Conservation (phyloP, 2,797 vertebrate species). For the Bovichtus variegatus region DNA sequence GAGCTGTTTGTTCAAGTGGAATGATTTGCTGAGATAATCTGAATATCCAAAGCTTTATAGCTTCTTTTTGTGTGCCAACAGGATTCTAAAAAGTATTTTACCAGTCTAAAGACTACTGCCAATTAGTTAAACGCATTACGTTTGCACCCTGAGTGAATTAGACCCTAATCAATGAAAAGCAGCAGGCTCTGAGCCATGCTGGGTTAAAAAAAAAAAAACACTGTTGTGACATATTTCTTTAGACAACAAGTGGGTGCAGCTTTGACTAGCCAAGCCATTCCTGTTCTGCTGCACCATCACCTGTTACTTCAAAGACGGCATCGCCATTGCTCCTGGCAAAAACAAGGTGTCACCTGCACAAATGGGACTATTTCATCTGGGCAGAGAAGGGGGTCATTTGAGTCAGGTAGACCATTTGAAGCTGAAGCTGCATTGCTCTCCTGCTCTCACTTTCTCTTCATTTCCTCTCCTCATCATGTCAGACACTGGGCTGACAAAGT, state of each 20-base stretch:
- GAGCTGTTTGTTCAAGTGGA: slow-evolving; percentile 21
- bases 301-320: slow-evolving; percentile 31
- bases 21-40: slow-evolving; percentile 37
- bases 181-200: no score
- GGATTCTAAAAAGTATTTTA: slow-evolving; percentile 25
- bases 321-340: slow-evolving; percentile 46
- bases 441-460: slow-evolving; percentile 47
- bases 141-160: slow-evolving; percentile 32
- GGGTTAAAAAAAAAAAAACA: no score
- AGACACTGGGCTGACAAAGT: slow-evolving; percentile 56
- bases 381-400: slow-evolving; percentile 49
- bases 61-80: slow-evolving; percentile 14
- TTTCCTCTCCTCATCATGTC: slow-evolving; percentile 44
- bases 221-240: neutral
- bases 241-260: slow-evolving; percentile 29
- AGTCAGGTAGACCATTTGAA: slow-evolving; percentile 55
- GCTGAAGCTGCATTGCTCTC: slow-evolving; percentile 44
- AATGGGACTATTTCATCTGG: slow-evolving; percentile 52
- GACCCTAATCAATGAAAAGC: slow-evolving; percentile 13
- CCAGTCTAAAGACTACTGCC: slow-evolving; percentile 3
- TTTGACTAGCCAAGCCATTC: slow-evolving; percentile 11
- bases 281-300: slow-evolving; percentile 35
- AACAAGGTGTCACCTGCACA: slow-evolving; percentile 41
- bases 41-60: slow-evolving; percentile 17
- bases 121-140: slow-evolving; percentile 30